Base-by-base conservation (phyloP, 2,113 vertebrate genomes). In the Corydoras sp. region DNA sequence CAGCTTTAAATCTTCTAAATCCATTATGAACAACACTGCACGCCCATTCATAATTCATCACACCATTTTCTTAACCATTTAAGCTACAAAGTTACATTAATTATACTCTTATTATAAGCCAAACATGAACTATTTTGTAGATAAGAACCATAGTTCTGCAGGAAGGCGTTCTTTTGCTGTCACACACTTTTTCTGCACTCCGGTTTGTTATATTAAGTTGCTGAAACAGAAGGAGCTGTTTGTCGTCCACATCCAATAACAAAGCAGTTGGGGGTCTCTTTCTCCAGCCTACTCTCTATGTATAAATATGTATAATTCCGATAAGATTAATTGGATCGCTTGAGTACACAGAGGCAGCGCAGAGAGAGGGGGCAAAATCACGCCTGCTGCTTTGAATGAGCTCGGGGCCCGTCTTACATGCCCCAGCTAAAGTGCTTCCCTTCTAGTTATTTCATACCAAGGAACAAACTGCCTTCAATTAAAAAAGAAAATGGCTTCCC, bases 301-400 rank as follows among this genome's bases (percentile, higher is more conserved):
- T 78, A 76, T 78, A 73, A 79, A 79, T 81, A 79, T 79, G 77
- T 79, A 79, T 69, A 67, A 77, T 76, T 76, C 65, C 62, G 79
- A 81, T 81, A 81, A 81, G 80, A 79, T 79, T 79, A 79, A 79
- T 79, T 79, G 66, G 63, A 77, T 72, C 43, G 59, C 63, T 76
- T 75, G 65, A 75, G 69, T 77, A 77, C 75, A 75, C 80, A 70
- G 56, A 72, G 58, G 68, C 62, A 18, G 62, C 59, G 73, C 61
- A 72, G 63, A 65, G 29, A 68, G 50, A 13, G 30, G 55, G 56
- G 58, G 67, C 67, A 58, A 50, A 29, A 13, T 67, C 35, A 29
- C 29, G 62, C 30, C 51, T 76, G 62, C 65, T 35, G 64, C 64
- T 54, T 4, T 15, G 51, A 71, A 74, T 61, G 43, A 66, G 72